A percentile compares a stretch with the other conserved stretches of the same genome.
Evolutionary conservation across 2,888 invertebrate genomes (phyloP).

Genomic region (Dasysyrphus tricinctus): DNA sequence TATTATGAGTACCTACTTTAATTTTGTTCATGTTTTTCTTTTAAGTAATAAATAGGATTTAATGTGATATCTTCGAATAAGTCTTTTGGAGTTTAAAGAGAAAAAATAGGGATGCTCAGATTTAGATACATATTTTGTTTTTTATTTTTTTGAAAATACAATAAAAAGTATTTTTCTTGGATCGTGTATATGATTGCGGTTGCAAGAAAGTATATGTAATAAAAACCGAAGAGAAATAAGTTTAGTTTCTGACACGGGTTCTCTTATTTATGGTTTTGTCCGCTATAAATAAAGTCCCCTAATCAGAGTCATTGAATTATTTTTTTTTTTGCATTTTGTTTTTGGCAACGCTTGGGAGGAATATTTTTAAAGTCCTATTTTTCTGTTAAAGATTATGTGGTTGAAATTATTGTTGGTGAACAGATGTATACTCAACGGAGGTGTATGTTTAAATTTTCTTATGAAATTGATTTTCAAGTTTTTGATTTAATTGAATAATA

Average conservation of each 20-base stretch:
- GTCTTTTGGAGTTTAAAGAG: not conserved
- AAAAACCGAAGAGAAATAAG: slow-evolving; percentile 39
- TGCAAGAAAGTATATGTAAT: slow-evolving; percentile 1
- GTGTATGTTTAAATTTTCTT: no score
- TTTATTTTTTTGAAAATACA: slow-evolving; percentile 1
- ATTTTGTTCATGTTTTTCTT: not conserved
- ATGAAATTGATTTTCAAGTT: no score
- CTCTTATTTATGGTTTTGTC: slow-evolving; percentile 47
- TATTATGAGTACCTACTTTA: slow-evolving; percentile 23
- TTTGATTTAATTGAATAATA: no score
- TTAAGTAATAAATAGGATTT: slow-evolving; percentile 27
- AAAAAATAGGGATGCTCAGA: not conserved
- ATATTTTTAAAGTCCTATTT: not conserved
- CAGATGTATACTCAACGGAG: no score
- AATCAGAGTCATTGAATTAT: slow-evolving; percentile 44
- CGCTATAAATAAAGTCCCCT: slow-evolving; percentile 62
- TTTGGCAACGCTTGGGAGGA: not conserved
- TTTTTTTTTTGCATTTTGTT: not conserved
- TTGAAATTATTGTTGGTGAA: no score
- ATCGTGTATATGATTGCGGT: slow-evolving; percentile 18
- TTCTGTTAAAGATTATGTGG: no score
- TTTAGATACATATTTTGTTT: slow-evolving; percentile 15
- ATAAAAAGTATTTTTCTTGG: slow-evolving; percentile 8
- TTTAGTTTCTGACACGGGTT: slow-evolving; percentile 63
- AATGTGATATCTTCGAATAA: slow-evolving; percentile 26